phyloP scores from a whole-genome alignment of 2,797 vertebrate species.

The Acrossocheilus fasciatus region DNA sequence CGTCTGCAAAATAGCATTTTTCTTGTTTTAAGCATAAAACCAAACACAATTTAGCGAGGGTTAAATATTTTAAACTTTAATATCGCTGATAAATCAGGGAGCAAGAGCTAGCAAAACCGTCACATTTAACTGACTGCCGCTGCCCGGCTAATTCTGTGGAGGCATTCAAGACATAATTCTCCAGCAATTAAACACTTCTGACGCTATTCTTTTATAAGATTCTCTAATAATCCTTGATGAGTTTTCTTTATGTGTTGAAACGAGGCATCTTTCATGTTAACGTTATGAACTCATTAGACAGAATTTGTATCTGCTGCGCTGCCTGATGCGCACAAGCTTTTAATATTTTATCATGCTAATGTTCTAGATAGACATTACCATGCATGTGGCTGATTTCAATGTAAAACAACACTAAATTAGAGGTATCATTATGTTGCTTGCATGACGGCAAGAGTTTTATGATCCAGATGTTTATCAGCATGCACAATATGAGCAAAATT shows the following conservation, averaged over 20 bases:
- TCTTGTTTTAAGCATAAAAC: neutral
- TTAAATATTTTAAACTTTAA: neutral
- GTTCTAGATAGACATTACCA: constrained; percentile 2
- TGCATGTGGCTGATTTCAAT: constrained; percentile 6
- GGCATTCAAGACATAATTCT: constrained; percentile 27
- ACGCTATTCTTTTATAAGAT: constrained; percentile 32
- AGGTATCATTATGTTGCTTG: neutral
- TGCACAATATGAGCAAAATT: neutral
- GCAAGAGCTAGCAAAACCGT: neutral
- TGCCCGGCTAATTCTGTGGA: neutral
- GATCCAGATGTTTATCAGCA: constrained; percentile 6
- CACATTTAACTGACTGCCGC: constrained; percentile 5
- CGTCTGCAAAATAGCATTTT: neutral
- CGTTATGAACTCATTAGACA: constrained; percentile 17
- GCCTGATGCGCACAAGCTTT: neutral
- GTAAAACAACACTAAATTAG: neutral
- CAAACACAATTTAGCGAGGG: neutral
- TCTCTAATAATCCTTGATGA: constrained; percentile 41
- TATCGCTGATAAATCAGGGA: neutral
- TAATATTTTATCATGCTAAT: constrained; percentile 25
- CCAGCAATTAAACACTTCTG: constrained; percentile 40
- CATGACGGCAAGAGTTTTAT: neutral
- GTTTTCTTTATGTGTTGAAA: constrained; percentile 35
- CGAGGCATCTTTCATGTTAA: constrained; percentile 27
- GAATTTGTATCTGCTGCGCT: constrained; percentile 7